A percentile compares a stretch with the other conserved stretches of the same genome.
Evolutionary conservation across 35 echinoderm and acorn worm species (phyloP).

Genomic region (Apostichopus parvimensis): DNA sequence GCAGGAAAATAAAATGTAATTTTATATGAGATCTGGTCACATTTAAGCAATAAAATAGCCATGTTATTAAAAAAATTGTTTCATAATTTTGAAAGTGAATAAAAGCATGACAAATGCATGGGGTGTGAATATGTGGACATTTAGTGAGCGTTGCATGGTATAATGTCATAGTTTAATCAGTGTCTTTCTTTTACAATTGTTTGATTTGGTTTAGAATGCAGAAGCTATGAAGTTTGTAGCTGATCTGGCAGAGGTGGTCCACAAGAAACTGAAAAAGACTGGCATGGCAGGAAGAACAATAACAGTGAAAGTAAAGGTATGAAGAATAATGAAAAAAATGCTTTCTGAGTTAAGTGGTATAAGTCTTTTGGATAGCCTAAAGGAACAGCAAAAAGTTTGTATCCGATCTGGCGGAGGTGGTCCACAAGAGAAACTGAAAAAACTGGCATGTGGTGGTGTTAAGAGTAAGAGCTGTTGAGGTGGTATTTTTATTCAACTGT

Average conservation of each 20-base stretch:
- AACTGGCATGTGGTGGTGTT: constrained; percentile 36
- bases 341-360: background rate
- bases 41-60: too few species aligned
- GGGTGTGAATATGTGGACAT: background rate
- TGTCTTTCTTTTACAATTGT: background rate
- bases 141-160: background rate
- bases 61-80: too few species aligned
- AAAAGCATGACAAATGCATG: background rate
- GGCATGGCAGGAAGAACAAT: constrained; percentile 76
- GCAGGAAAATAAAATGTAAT: too few species aligned
- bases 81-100: too few species aligned
- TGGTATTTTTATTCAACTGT: too few species aligned
- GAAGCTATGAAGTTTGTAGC: constrained; percentile 78
- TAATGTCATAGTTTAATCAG: background rate
- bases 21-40: too few species aligned
- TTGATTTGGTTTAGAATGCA: constrained; percentile 48
- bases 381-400: constrained; percentile 54
- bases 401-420: constrained; percentile 74
- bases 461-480: background rate
- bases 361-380: too few species aligned
- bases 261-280: constrained; percentile 72
- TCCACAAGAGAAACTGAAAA: constrained; percentile 74
- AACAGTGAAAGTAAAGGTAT: constrained; percentile 79
- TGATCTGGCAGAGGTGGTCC: constrained; percentile 81
- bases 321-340: background rate